Conservation (phyloP, 2,888 invertebrate genomes). For the Lymantria monacha region DNA sequence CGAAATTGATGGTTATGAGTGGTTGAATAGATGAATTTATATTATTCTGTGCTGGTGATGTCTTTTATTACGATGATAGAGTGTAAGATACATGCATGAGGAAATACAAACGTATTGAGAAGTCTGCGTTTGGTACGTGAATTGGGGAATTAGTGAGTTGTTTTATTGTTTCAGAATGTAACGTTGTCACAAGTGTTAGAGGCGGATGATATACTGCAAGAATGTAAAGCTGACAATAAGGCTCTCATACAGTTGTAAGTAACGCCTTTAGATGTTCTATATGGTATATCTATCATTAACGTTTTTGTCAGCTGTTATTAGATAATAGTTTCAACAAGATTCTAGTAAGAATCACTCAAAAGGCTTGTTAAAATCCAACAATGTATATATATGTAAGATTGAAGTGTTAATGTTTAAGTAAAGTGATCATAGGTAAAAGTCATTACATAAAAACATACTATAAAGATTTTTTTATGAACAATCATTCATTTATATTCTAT, state of each 20-base stretch:
- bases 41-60: conserved; percentile 33
- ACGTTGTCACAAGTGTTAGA: conserved; percentile 95
- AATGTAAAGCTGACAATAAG: conserved; percentile 96
- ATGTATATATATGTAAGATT: too few species aligned
- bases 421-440: too few species aligned
- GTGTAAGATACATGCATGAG: conserved; percentile 4
- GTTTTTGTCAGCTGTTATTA: conserved; percentile 5
- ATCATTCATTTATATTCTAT: too few species aligned
- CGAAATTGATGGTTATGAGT: conserved; percentile 70
- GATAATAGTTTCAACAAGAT: conserved; percentile 6
- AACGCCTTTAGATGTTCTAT: neutral
- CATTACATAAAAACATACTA: too few species aligned
- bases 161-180: conserved; percentile 88
- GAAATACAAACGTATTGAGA: conserved; percentile 4
- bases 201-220: conserved; percentile 96
- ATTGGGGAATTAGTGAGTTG: conserved; percentile 21
- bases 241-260: conserved; percentile 96
- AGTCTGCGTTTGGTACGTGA: conserved; percentile 5
- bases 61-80: conserved; percentile 12
- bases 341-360: neutral
- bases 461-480: too few species aligned
- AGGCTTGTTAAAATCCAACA: too few species aligned
- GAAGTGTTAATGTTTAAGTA: too few species aligned
- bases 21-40: conserved; percentile 38
- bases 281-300: neutral